These are phyloP conservation scores for Aphaenogaster rudis DNA, from an alignment of 1,140 invertebrate species.

Conservation along the genomic window DNA sequence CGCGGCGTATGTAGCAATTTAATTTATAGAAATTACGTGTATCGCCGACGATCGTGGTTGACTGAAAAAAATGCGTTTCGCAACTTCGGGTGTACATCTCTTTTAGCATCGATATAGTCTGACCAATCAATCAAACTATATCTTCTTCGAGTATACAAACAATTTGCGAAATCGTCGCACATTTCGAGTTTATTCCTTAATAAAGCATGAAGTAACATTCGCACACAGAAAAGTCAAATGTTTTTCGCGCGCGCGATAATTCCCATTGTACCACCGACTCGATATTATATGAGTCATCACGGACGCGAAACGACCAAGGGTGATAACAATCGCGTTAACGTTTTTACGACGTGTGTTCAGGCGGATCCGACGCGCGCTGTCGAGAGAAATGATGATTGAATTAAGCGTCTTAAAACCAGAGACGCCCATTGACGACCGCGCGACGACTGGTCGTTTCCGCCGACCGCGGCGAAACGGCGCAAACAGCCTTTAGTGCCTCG, in stretches of 20 bases:
- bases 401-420: conserved; percentile 76
- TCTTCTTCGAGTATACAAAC: conserved; percentile 3
- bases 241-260: conserved; percentile 12
- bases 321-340: conserved; percentile 68
- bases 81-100: background rate
- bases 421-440: conserved; percentile 16
- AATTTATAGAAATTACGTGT: conserved; percentile 39
- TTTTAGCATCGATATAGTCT: background rate
- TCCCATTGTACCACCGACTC: conserved; percentile 24
- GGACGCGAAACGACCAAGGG: conserved; percentile 45
- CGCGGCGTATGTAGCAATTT: background rate
- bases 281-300: conserved; percentile 67
- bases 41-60: background rate
- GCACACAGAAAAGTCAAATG: conserved; percentile 3
- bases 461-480: conserved; percentile 60
- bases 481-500: conserved; percentile 75
- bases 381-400: conserved; percentile 71
- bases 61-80: background rate
- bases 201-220: conserved; percentile 22
- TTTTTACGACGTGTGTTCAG: conserved; percentile 74
- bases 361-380: conserved; percentile 18
- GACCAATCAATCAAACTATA: background rate
- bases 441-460: conserved; percentile 9
- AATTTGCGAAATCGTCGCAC: conserved; percentile 17
- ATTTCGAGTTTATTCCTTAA: background rate